Conservation (phyloP, 1,140 invertebrate genomes). For the Drosophila mayri region DNA sequence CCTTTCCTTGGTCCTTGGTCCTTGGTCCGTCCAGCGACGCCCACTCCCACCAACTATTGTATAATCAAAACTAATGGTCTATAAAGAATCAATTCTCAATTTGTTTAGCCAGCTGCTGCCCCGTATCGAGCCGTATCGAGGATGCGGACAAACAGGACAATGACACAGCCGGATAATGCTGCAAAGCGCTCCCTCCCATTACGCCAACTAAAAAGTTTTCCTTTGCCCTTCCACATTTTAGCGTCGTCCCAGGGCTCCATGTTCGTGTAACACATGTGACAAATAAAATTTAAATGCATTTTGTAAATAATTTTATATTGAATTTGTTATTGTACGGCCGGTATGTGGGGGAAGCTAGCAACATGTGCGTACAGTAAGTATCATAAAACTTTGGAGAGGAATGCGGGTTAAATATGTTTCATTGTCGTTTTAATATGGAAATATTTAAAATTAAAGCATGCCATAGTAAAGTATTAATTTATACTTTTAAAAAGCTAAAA, state of each 20-base stretch:
- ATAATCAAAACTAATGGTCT: conserved; percentile 85
- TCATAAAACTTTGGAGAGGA: not conserved
- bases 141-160: conserved; percentile 44
- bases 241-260: not conserved
- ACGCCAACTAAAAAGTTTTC: conserved; percentile 43
- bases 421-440: not conserved
- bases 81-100: conserved; percentile 85
- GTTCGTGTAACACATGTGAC: conserved; percentile 63
- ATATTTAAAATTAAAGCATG: not conserved
- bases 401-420: not conserved
- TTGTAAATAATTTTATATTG: conserved; percentile 58
- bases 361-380: conserved; percentile 22
- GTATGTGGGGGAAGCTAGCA: not conserved
- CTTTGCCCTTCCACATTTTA: not conserved
- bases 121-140: conserved; percentile 24
- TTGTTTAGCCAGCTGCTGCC: conserved; percentile 81
- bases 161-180: conserved; percentile 37
- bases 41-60: conserved; percentile 62
- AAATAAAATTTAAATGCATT: conserved; percentile 80
- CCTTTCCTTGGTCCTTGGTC: conserved; percentile 42
- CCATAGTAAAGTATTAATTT: not conserved
- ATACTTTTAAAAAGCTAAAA: not conserved
- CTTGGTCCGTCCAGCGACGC: conserved; percentile 12
- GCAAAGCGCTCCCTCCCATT: conserved; percentile 41
- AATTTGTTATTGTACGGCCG: conserved; percentile 29